A percentile compares a stretch with the other conserved stretches of the same genome.
phyloP scores from a whole-genome alignment of 2,888 invertebrate genomes.

The Parascotia fuliginaria region DNA sequence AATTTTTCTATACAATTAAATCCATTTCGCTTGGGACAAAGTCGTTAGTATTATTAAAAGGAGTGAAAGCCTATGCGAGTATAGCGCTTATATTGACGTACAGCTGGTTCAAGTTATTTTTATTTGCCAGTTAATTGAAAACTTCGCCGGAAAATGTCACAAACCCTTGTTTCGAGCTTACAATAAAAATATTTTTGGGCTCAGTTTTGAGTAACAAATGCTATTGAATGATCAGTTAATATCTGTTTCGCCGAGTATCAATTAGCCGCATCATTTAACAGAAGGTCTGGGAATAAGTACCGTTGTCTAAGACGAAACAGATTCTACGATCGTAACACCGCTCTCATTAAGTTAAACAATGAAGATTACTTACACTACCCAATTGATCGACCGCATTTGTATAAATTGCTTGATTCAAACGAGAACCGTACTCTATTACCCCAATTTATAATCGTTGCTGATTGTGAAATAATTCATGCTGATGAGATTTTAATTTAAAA shows the following conservation, averaged over 20 bases:
- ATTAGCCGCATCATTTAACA: slow-evolving; percentile 69
- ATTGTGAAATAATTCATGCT: slow-evolving; percentile 14
- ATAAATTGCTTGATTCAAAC: slow-evolving; percentile 29
- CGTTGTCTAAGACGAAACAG: slow-evolving; percentile 61
- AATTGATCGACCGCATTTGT: slow-evolving; percentile 44
- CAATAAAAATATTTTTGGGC: slow-evolving; percentile 34
- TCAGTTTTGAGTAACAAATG: slow-evolving; percentile 54
- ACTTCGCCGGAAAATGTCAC: slow-evolving; percentile 16
- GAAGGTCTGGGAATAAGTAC: slow-evolving; percentile 68
- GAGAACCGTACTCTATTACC: slow-evolving; percentile 1
- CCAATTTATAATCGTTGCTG: slow-evolving; percentile 15
- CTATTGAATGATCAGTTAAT: slow-evolving; percentile 60
- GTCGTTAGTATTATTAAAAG: not conserved
- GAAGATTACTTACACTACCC: slow-evolving; percentile 53
- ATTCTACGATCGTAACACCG: slow-evolving; percentile 56
- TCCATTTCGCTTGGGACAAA: not conserved
- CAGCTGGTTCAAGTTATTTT: slow-evolving; percentile 3
- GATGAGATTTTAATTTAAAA: slow-evolving; percentile 25
- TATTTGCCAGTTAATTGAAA: slow-evolving; percentile 18
- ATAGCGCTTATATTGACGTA: not conserved
- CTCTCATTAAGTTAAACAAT: slow-evolving; percentile 69
- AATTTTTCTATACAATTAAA: not conserved
- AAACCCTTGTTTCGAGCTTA: slow-evolving; percentile 9
- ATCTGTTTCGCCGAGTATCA: slow-evolving; percentile 54
- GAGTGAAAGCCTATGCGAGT: too few species aligned